Percentiles rank a stretch among this genome's conserved stretches.
These are phyloP conservation scores for Hirtodrosophila confusa DNA, from an alignment of 2,888 invertebrate species.

Conservation along the genomic window DNA sequence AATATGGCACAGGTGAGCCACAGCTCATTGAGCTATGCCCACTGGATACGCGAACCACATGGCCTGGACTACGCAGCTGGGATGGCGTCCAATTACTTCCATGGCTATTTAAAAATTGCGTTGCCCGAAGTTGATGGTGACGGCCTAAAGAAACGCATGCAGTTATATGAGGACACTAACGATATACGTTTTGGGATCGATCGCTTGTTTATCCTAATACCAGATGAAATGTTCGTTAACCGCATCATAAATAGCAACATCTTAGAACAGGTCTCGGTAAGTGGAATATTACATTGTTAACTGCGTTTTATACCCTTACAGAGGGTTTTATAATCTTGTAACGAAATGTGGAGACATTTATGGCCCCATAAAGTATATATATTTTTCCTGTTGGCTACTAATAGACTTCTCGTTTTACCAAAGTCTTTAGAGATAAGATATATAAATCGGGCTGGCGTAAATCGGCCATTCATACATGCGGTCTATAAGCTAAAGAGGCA, in stretches of 20 bases:
- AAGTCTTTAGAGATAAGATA: constrained; percentile 67
- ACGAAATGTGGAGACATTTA: too few relatives aligned
- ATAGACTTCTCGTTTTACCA: background rate
- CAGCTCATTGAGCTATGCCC: constrained; percentile 65
- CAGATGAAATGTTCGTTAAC: constrained; percentile 74
- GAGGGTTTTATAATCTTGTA: too few relatives aligned
- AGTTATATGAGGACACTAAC: constrained; percentile 65
- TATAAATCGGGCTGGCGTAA: constrained; percentile 79
- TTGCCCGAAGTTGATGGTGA: constrained; percentile 60
- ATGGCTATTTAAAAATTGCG: constrained; percentile 78
- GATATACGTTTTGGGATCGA: constrained; percentile 70
- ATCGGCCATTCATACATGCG: constrained; percentile 75
- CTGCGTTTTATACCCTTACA: background rate
- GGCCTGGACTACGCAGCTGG: constrained; percentile 81
- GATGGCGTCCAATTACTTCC: constrained; percentile 82
- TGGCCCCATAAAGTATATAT: too few relatives aligned
- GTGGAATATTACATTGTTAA: background rate
- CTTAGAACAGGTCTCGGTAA: constrained; percentile 65
- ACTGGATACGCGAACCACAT: constrained; percentile 69
- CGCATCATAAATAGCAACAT: constrained; percentile 67
- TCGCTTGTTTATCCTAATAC: constrained; percentile 78
- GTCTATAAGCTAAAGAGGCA: constrained; percentile 72
- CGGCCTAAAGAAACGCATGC: constrained; percentile 74
- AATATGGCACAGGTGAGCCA: constrained; percentile 32
- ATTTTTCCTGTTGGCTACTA: background rate